A percentile compares a stretch with the other conserved stretches of the same genome.
phyloP scores from a whole-genome alignment of 2,797 vertebrate species.

The Oreortyx pictus region DNA sequence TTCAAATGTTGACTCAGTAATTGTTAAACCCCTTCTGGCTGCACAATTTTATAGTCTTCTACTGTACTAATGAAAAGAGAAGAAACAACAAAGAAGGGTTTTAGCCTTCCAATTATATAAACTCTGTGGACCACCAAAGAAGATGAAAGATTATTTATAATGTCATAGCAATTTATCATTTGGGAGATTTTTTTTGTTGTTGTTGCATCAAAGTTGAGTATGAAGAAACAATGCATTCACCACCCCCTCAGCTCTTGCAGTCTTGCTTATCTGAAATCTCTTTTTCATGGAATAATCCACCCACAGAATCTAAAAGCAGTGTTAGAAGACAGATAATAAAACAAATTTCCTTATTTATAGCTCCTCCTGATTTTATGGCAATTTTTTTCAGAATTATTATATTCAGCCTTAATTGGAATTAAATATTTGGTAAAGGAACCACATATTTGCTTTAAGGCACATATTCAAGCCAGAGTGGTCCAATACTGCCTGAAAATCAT shows the following conservation, averaged over 20 bases:
- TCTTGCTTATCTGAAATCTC: slow-evolving; percentile 54
- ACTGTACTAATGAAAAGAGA: slow-evolving; percentile 76
- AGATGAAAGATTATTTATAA: slow-evolving; percentile 79
- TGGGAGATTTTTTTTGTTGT: slow-evolving; percentile 49
- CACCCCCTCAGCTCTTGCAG: slow-evolving; percentile 33
- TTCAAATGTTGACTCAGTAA: slow-evolving; percentile 75
- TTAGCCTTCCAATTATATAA: slow-evolving; percentile 74
- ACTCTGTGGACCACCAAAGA: slow-evolving; percentile 79
- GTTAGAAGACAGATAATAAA: slow-evolving; percentile 46
- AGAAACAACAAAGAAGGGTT: slow-evolving; percentile 72
- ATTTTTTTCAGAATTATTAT: background rate
- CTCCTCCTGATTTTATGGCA: slow-evolving; percentile 12
- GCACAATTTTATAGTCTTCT: slow-evolving; percentile 76
- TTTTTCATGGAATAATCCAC: slow-evolving; percentile 55
- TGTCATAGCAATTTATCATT: slow-evolving; percentile 74
- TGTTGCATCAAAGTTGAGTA: slow-evolving; percentile 68
- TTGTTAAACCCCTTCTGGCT: slow-evolving; percentile 74
- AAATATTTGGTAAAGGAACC: background rate
- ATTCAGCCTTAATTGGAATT: background rate
- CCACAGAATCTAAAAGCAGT: slow-evolving; percentile 45
- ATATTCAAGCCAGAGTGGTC: background rate
- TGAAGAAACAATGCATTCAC: slow-evolving; percentile 65
- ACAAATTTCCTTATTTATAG: background rate
- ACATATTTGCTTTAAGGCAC: background rate
- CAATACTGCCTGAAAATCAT: background rate